These are phyloP conservation scores for western clawed frog (Xenopus tropicalis) DNA, from an alignment of 2,113 vertebrate genomes.

Conservation along the genomic window UCB_Xtro_10.0 CM004443.2:104676501-104677000, in stretches of 20 bases:
- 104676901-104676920: conserved; percentile 68
- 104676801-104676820: conserved; percentile 74
- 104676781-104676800: conserved; percentile 48
- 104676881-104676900: conserved; percentile 70
- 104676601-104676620: conserved; percentile 91
- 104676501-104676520: conserved; percentile 60
- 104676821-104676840: conserved; percentile 71
- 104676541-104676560: conserved; percentile 97
- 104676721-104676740: conserved; percentile 79
- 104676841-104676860: conserved; percentile 70
- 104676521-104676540: conserved; percentile 79
- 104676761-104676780: conserved; percentile 51
- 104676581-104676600: conserved; percentile 96
- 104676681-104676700: conserved; percentile 68
- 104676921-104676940: conserved; percentile 79
- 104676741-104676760: conserved; percentile 71
- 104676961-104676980: conserved; percentile 72
- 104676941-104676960: conserved; percentile 77
- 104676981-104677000: conserved; percentile 85
- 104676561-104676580: conserved; percentile 99
- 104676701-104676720: conserved; percentile 63
- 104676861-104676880: conserved; percentile 75
- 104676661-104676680: conserved; percentile 69
- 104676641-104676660: conserved; percentile 84
- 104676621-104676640: conserved; percentile 73